These are phyloP conservation scores for Phania funesta DNA, from an alignment of 2,888 invertebrate genomes.

Conservation along the genomic window DNA sequence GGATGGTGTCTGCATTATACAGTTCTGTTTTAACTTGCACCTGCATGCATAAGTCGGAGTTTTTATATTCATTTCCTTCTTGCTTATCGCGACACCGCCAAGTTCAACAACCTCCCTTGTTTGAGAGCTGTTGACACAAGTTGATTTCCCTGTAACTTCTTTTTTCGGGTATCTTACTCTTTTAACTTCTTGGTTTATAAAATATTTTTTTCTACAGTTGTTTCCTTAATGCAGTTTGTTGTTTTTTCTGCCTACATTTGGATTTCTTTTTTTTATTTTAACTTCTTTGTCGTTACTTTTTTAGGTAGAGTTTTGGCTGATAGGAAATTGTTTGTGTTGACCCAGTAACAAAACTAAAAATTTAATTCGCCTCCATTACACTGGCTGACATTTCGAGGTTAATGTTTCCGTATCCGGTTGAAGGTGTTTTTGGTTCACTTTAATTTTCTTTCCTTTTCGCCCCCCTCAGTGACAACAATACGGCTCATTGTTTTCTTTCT, in stretches of 20 bases:
- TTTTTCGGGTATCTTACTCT: not conserved
- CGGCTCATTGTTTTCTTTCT: conserved; percentile 22
- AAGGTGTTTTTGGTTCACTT: conserved; percentile 68
- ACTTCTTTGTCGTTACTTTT: conserved; percentile 1
- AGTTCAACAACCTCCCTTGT: not conserved
- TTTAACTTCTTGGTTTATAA: conserved; percentile 27
- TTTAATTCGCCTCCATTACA: conserved; percentile 65
- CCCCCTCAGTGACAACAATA: conserved; percentile 28
- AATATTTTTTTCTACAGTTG: conserved; percentile 4
- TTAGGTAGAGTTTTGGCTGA: conserved; percentile 26
- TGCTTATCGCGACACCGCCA: conserved; percentile 6
- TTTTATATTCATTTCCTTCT: conserved; percentile 25
- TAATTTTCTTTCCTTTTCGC: not conserved
- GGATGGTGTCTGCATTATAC: not conserved
- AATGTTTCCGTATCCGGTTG: conserved; percentile 70
- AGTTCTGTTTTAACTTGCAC: conserved; percentile 41
- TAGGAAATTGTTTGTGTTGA: conserved; percentile 66
- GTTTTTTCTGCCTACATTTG: conserved; percentile 38
- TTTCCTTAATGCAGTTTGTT: conserved; percentile 31
- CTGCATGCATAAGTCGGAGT: conserved; percentile 50
- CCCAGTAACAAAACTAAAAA: conserved; percentile 65
- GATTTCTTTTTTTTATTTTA: conserved; percentile 1
- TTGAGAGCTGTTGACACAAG: conserved; percentile 75
- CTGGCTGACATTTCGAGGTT: conserved; percentile 69
- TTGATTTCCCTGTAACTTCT: conserved; percentile 67